Evolutionary conservation across 2,888 invertebrate species (phyloP).

Genomic region (Coelinius sp.): DNA sequence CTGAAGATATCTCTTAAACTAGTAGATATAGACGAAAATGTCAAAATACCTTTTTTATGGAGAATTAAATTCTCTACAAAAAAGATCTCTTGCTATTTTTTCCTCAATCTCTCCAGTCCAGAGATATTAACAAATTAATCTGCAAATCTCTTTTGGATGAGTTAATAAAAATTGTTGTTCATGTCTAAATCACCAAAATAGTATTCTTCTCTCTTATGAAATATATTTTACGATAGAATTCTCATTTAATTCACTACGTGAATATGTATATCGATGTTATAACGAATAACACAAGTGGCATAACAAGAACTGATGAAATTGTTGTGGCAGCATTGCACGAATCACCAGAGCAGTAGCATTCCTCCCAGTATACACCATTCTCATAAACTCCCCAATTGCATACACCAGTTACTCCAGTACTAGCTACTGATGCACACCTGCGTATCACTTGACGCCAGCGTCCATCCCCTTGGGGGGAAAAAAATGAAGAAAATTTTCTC

Average conservation of each 20-base stretch:
- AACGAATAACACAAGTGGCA: conserved; percentile 20
- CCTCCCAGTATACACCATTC: conserved; percentile 97
- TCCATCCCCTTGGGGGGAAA: conserved; percentile 86
- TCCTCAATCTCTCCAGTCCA: too few species aligned
- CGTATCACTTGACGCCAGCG: conserved; percentile 93
- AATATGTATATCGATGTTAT: conserved; percentile 38
- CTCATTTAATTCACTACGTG: conserved; percentile 25
- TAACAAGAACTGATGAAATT: conserved; percentile 37
- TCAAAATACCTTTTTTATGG: too few species aligned
- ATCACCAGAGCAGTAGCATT: conserved; percentile 94
- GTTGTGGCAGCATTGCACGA: conserved; percentile 81
- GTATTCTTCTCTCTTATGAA: neutral
- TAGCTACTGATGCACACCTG: conserved; percentile 90
- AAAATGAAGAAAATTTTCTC: too few species aligned
- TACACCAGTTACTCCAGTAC: conserved; percentile 93
- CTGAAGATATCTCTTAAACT: too few species aligned
- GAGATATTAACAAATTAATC: too few species aligned
- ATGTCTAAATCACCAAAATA: too few species aligned
- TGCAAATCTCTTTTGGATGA: too few species aligned
- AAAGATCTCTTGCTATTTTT: too few species aligned
- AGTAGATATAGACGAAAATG: too few species aligned
- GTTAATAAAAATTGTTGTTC: too few species aligned
- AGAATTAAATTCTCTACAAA: too few species aligned
- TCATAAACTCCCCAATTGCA: conserved; percentile 97
- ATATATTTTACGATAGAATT: neutral